These are phyloP conservation scores for Cirrhinus mrigala DNA, from an alignment of 2,797 vertebrate genomes.

Conservation along the genomic window DNA sequence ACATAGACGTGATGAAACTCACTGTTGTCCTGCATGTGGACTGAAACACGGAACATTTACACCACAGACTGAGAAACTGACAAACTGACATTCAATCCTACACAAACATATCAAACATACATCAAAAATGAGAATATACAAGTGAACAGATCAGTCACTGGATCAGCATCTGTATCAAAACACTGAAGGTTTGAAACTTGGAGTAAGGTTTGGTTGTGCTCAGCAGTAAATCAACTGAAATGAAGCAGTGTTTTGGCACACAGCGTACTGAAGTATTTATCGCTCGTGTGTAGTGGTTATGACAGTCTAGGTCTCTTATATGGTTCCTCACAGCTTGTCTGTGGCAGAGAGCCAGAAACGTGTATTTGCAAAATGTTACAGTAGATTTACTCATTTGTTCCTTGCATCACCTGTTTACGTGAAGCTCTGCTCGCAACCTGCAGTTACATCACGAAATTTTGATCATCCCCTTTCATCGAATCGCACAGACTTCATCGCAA, in stretches of 20 bases:
- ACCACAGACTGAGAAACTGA: not conserved
- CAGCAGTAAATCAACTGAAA: not conserved
- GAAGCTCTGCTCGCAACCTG: conserved; percentile 44
- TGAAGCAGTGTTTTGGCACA: not conserved
- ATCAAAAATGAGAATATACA: not conserved
- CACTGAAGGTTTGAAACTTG: not conserved
- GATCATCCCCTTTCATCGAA: not conserved
- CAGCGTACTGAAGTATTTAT: not conserved
- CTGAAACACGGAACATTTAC: not conserved
- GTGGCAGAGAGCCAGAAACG: conserved; percentile 13
- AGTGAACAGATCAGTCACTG: not conserved
- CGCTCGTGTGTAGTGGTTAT: not conserved
- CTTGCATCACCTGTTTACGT: conserved; percentile 82
- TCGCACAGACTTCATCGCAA: conserved; percentile 32
- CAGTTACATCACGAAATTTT: conserved; percentile 68
- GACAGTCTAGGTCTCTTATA: not conserved
- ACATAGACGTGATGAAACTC: not conserved
- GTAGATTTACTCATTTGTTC: conserved; percentile 71
- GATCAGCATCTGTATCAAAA: not conserved
- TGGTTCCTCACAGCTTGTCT: not conserved
- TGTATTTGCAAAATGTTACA: conserved; percentile 71
- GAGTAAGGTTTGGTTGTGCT: not conserved
- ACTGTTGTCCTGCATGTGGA: not conserved
- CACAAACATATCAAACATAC: not conserved
- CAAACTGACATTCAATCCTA: not conserved